These are phyloP conservation scores for Cetonia aurata DNA, from an alignment of 2,888 invertebrate species.

Conservation along the genomic window DNA sequence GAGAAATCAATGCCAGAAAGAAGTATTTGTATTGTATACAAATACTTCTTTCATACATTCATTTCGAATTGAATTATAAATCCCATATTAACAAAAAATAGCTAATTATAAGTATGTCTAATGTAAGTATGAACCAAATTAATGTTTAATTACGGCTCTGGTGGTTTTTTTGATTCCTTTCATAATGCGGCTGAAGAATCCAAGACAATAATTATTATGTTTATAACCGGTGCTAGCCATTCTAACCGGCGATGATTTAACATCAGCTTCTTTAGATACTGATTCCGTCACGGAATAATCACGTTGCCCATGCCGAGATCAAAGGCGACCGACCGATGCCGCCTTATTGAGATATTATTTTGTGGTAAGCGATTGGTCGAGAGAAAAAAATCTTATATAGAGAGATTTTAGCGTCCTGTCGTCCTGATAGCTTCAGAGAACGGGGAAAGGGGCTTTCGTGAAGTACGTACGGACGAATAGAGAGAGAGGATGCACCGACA, in stretches of 20 bases:
- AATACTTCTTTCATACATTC: no score
- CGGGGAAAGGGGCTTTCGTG: constrained; percentile 8
- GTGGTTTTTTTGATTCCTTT: no score
- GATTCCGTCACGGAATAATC: constrained; percentile 38
- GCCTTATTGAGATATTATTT: constrained; percentile 41
- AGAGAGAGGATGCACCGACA: constrained; percentile 18
- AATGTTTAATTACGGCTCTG: no score
- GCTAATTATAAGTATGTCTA: no score
- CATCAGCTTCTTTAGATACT: constrained; percentile 42
- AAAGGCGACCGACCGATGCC: constrained; percentile 23
- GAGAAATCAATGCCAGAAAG: no score
- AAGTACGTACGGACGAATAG: constrained; percentile 10
- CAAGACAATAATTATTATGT: constrained; percentile 36
- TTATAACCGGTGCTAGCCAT: constrained; percentile 15
- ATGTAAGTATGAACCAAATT: no score
- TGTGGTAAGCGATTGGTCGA: constrained; percentile 36
- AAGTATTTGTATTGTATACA: no score
- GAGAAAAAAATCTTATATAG: constrained; percentile 30
- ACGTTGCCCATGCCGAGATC: constrained; percentile 40
- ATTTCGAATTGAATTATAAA: no score
- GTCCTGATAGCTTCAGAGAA: not conserved
- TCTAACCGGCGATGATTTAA: constrained; percentile 44
- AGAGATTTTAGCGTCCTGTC: constrained; percentile 9
- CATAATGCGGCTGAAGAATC: not conserved
- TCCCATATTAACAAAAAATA: no score